These are phyloP conservation scores for Bemisia tabaci DNA, from an alignment of 1,140 invertebrate genomes.

Conservation along the genomic window DNA sequence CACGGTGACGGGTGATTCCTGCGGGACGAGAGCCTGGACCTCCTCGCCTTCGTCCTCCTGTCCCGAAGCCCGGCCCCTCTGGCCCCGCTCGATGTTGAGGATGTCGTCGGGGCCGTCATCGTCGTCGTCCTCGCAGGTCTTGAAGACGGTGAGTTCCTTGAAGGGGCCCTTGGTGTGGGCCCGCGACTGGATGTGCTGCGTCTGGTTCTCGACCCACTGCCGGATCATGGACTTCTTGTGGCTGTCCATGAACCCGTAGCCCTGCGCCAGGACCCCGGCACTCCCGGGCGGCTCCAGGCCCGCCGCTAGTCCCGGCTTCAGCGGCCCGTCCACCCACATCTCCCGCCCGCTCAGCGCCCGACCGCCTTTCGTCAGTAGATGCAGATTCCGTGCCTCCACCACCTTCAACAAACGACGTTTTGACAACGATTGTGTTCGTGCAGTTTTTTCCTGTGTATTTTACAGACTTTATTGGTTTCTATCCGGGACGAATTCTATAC, in stretches of 20 bases:
- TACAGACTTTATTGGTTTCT: too few species aligned
- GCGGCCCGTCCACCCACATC: conserved; percentile 89
- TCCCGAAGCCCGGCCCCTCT: conserved; percentile 20
- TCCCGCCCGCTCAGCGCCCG: conserved; percentile 44
- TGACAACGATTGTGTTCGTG: too few species aligned
- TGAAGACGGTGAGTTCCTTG: conserved; percentile 48
- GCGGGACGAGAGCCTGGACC: background rate
- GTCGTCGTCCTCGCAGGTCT: conserved; percentile 41
- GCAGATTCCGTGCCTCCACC: conserved; percentile 34
- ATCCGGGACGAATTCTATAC: too few species aligned
- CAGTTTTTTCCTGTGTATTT: too few species aligned
- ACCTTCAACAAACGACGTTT: too few species aligned
- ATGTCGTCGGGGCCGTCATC: background rate
- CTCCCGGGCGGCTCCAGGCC: conserved; percentile 23
- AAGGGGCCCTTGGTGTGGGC: conserved; percentile 25
- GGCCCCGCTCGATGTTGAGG: conserved; percentile 8
- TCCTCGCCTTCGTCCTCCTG: conserved; percentile 26
- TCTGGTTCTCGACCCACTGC: conserved; percentile 86
- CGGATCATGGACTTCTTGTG: conserved; percentile 86
- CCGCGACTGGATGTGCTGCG: conserved; percentile 45
- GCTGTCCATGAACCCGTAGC: conserved; percentile 78
- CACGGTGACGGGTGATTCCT: conserved; percentile 7
- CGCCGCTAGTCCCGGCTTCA: conserved; percentile 21
- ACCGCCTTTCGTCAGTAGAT: conserved; percentile 15
- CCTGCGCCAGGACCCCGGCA: too few species aligned